phyloP scores from a whole-genome alignment of 53 echinoderm and acorn worm genomes.

The Apostichopus leukothele region DNA sequence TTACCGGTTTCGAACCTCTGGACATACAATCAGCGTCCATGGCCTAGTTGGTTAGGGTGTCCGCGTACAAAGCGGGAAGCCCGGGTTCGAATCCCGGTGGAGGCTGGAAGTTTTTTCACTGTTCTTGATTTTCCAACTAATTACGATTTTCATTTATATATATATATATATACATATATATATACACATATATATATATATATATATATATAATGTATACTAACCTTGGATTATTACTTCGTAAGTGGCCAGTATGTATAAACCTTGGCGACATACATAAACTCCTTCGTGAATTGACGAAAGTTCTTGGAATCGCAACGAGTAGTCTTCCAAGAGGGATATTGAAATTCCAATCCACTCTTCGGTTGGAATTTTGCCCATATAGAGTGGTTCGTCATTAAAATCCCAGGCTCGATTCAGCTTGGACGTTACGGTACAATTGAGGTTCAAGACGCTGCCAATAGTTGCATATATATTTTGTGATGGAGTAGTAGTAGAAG shows the following conservation, averaged over 20 bases:
- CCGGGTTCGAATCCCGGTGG: too few species aligned
- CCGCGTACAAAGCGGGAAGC: too few species aligned
- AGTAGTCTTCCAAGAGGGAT: background rate
- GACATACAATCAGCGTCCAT: too few species aligned
- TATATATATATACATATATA: too few species aligned
- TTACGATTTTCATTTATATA: too few species aligned
- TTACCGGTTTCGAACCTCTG: too few species aligned
- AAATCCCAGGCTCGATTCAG: background rate
- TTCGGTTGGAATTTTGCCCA: background rate
- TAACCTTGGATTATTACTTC: background rate
- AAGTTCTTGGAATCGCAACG: background rate
- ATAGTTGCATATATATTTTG: background rate
- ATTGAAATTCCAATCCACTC: background rate
- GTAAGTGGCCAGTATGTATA: background rate
- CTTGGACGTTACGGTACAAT: background rate
- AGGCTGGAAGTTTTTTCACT: too few species aligned
- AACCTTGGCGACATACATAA: background rate
- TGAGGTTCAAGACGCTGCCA: background rate
- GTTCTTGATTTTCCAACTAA: too few species aligned
- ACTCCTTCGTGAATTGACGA: background rate
- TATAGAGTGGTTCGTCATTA: background rate
- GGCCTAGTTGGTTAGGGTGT: too few species aligned
- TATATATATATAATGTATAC: background rate
- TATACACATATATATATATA: too few species aligned
- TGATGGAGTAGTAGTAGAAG: background rate